These are phyloP conservation scores for Centropyge bicolor DNA, from an alignment of 2,797 vertebrate species.

Conservation along the genomic window DNA sequence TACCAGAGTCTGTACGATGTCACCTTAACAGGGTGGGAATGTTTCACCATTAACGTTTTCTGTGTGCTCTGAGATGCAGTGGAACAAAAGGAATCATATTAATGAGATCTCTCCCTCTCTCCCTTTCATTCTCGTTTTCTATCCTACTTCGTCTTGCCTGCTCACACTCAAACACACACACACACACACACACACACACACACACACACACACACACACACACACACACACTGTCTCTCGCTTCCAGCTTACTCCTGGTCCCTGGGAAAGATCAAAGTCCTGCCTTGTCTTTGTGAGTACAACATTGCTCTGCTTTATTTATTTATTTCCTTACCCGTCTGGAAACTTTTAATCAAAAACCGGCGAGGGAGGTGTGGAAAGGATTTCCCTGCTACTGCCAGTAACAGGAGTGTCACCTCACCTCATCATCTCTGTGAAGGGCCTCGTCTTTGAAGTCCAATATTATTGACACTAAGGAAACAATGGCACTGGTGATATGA, in stretches of 20 bases:
- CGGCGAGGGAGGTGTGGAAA: slow-evolving; percentile 48
- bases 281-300: slow-evolving; percentile 68
- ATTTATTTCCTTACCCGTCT: slow-evolving; percentile 66
- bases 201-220: slow-evolving; percentile 10
- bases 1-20: slow-evolving; percentile 31
- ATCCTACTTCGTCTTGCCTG: slow-evolving; percentile 4
- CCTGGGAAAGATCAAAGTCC: slow-evolving; percentile 77
- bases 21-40: slow-evolving; percentile 19
- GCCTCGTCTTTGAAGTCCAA: slow-evolving; percentile 65
- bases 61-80: slow-evolving; percentile 17
- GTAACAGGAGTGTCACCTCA: slow-evolving; percentile 44
- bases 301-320: slow-evolving; percentile 66
- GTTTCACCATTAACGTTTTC: background rate
- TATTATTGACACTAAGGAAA: slow-evolving; percentile 61
- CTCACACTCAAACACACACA: slow-evolving; percentile 30
- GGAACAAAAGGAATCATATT: slow-evolving; percentile 47
- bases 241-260: slow-evolving; percentile 54
- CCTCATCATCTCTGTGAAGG: slow-evolving; percentile 55
- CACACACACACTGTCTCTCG: slow-evolving; percentile 16
- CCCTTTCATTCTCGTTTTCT: slow-evolving; percentile 40
- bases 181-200: slow-evolving; percentile 13
- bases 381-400: slow-evolving; percentile 49
- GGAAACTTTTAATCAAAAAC: slow-evolving; percentile 70
- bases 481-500: slow-evolving; percentile 46
- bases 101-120: slow-evolving; percentile 41